Base-by-base conservation (phyloP, 2,888 invertebrate genomes). In the Ditylenchus weischeri region DNA sequence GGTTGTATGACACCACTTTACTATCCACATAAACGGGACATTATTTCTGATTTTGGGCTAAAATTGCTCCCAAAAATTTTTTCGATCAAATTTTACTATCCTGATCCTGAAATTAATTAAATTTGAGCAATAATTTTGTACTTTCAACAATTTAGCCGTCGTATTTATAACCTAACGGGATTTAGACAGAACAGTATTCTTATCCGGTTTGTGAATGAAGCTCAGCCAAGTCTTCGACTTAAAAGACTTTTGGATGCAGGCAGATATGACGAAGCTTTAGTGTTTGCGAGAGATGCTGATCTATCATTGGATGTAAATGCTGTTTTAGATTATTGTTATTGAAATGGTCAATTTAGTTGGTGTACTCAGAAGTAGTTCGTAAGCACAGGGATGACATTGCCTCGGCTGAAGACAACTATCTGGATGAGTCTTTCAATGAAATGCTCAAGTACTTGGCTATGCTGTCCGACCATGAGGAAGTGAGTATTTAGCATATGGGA, bases 131-230 rank as follows among this genome's bases (percentile, higher is more conserved):
- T 29, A 29, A 29, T 29, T 29, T 29, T 5, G 29, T 29, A 29
- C 5, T 5, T 2, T 29, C 3, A 29, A 29, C 2, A 29, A 29
- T 29, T 29, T 29, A 29, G 29, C 29, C 5, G 29, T 29, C 29
- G 5, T 29, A 29, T 29, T 29, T 29, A 29, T 29, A 5, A 29
- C 29, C 5, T 29, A 29, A 29, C 29, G 29, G 5, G 29, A 29
- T 66, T 48, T 18, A 68, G 68, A 36, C 50, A 36, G 3, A 36
- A 68, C 21, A 49, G 54, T 47, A 51, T 66, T 49, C 48, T 66
- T 19, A 43, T 68, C 15, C 68, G 68, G 1, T 68, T 68, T 66
- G 66, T 68, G n/a, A 62, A 54, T 51, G 64, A 68, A 35, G 64
- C 68, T 10, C 68, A 68, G 19, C 68, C 68, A 18, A 29, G 23